Base-by-base conservation (phyloP, 37 sponge, comb jelly and placozoan genomes). In the Spongilla lacustris region DNA sequence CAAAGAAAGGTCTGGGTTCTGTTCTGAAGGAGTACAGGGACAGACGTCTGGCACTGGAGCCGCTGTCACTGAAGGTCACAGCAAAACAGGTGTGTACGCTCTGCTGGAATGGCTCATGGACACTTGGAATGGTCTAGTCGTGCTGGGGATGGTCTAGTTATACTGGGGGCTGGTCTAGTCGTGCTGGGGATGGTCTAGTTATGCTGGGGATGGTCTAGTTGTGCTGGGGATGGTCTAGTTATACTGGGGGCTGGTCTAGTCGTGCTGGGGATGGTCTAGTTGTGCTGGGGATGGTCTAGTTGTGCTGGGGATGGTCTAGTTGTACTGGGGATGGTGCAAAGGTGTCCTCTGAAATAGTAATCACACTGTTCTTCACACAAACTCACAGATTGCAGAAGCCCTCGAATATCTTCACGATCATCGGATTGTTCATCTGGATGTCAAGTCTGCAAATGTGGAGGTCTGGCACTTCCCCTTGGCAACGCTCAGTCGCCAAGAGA, bases 391-490 rank as follows among this genome's bases (percentile, higher is more conserved):
- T 38, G 90, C 93, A n/a, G 46, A 80, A 24, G 97, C 91, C 1
- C 81, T 97, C 48, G 82, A 86, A 66, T 97, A 94, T 76, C 94
- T 97, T 36, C 97, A 97, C 70, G 13, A 33, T 2, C 89, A 94
- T 71, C 86, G 84, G 33, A 76, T 97, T 23, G 93, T 89, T 36
- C 94, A 97, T 72, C 89, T 94, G 27, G 97, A 97, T 84, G 74
- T 97, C 79, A 97, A 97, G 73, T 89, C 95, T 11, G 86, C 89
- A 70, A 97, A 97, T 69, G 85, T 97, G 25, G 86, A 94, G 13
- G 92, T 92, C 26, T 97, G 97, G 97, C 50, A 90, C 66, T 95
- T 95, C 74, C 96, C 96, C 13, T 74, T 84, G 10, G 73, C 87
- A 30, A 28, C 38, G 2, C 24, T 69, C 36, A 66, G 38, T 12